Percentiles rank a stretch among this genome's conserved stretches.
Conservation (phyloP, 2,888 invertebrate species). For the Autographa pulchrina region DNA sequence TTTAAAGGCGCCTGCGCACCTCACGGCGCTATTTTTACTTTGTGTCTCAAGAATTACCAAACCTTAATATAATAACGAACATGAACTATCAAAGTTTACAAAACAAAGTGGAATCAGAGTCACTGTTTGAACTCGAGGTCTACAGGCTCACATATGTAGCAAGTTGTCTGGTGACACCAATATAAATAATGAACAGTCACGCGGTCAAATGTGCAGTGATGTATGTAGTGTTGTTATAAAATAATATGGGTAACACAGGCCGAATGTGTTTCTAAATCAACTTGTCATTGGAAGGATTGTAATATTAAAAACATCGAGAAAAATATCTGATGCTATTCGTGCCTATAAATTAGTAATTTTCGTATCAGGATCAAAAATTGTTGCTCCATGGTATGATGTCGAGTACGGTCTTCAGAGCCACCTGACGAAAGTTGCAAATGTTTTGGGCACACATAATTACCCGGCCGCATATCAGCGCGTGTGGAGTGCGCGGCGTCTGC, state of each 20-base stretch:
- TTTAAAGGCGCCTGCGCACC: background rate
- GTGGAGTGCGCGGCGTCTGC: constrained; percentile 24
- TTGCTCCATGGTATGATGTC: too few relatives aligned
- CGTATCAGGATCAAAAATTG: too few relatives aligned
- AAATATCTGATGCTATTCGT: too few relatives aligned
- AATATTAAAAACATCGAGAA: too few relatives aligned
- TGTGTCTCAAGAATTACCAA: background rate
- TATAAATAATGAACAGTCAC: background rate
- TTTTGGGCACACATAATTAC: constrained; percentile 63
- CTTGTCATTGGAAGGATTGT: too few relatives aligned
- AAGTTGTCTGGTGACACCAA: background rate
- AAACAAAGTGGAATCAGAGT: too few relatives aligned
- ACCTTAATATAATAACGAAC: background rate
- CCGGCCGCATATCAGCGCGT: constrained; percentile 63
- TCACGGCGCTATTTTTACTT: constrained; percentile 43
- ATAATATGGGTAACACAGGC: too few relatives aligned
- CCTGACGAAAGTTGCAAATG: constrained; percentile 34
- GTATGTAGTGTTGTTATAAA: too few relatives aligned
- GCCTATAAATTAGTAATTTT: too few relatives aligned
- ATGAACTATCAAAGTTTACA: too few relatives aligned
- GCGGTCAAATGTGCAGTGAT: background rate
- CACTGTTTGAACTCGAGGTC: too few relatives aligned
- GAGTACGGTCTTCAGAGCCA: background rate
- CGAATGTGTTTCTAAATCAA: too few relatives aligned
- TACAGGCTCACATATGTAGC: background rate